These are phyloP conservation scores for Mohoua ochrocephala DNA, from an alignment of 2,113 vertebrate species.

Conservation along the genomic window DNA sequence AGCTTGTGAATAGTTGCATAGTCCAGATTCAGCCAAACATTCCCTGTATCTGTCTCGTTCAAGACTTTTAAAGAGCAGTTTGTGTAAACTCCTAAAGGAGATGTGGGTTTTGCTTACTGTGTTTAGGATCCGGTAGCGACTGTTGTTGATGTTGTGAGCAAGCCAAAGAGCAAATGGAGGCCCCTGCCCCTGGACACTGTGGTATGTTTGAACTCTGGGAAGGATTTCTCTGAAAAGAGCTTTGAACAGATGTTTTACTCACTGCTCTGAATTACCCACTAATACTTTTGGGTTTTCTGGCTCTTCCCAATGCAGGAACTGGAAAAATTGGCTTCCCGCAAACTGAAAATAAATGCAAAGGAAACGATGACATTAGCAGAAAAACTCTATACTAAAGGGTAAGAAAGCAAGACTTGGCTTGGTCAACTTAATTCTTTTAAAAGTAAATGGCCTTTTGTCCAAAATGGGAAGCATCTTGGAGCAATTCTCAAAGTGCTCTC, in stretches of 20 bases:
- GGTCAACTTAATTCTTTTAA: background rate
- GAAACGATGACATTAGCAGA: constrained; percentile 96
- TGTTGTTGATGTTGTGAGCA: constrained; percentile 87
- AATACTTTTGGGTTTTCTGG: background rate
- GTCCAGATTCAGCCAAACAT: background rate
- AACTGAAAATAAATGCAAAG: constrained; percentile 92
- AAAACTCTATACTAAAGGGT: constrained; percentile 97
- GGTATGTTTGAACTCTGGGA: constrained; percentile 74
- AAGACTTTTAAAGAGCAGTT: background rate
- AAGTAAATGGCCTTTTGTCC: background rate
- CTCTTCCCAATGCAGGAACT: constrained; percentile 78
- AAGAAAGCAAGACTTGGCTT: background rate
- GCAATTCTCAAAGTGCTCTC: background rate
- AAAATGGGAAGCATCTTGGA: background rate
- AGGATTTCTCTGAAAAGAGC: background rate
- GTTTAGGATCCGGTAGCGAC: constrained; percentile 88
- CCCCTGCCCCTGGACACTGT: constrained; percentile 94
- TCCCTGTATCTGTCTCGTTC: background rate
- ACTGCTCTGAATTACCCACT: background rate
- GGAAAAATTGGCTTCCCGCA: constrained; percentile 93
- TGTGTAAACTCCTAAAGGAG: background rate
- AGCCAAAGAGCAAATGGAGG: constrained; percentile 97
- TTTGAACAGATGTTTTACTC: background rate
- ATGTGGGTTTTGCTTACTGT: constrained; percentile 16
- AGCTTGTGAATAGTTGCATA: background rate